Percentiles rank a stretch among this genome's conserved stretches.
Conservation (phyloP, 2,113 vertebrate species). For the Cebidichthys violaceus region DNA sequence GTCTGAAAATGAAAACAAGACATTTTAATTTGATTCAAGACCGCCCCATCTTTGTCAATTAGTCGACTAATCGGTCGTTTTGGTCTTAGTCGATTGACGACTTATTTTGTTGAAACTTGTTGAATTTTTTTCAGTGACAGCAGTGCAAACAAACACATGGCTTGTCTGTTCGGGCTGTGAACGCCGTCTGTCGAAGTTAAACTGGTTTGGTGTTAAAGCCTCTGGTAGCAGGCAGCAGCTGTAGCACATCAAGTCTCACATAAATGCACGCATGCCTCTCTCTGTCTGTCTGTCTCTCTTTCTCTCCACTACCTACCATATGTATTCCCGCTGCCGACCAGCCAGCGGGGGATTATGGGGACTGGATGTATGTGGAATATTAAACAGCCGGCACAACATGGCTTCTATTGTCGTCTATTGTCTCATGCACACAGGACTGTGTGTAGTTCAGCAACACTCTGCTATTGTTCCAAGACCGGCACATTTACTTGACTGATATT, state of each 20-base stretch:
- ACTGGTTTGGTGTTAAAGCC: constrained; percentile 12
- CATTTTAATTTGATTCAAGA: neutral
- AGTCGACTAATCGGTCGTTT: neutral
- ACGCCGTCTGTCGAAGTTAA: constrained; percentile 12
- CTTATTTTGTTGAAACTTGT: neutral
- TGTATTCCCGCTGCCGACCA: constrained; percentile 27
- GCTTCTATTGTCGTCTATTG: constrained; percentile 51
- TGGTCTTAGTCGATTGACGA: neutral
- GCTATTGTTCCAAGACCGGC: constrained; percentile 62
- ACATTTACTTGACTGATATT: constrained; percentile 73
- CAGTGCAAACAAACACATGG: constrained; percentile 4
- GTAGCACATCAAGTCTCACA: constrained; percentile 43
- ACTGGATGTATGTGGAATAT: constrained; percentile 67
- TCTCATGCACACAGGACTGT: constrained; percentile 38
- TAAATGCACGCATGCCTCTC: constrained; percentile 24
- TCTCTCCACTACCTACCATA: constrained; percentile 14
- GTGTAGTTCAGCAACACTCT: constrained; percentile 51
- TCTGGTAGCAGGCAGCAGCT: constrained; percentile 47
- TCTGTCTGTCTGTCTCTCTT: constrained; percentile 10
- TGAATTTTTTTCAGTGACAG: neutral
- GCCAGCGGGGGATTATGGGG: constrained; percentile 53
- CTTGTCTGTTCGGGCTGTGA: constrained; percentile 13
- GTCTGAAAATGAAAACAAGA: neutral
- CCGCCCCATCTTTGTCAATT: neutral
- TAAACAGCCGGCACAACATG: constrained; percentile 57